Conservation (phyloP, 1,140 invertebrate genomes). For the Drosophila varians region DNA sequence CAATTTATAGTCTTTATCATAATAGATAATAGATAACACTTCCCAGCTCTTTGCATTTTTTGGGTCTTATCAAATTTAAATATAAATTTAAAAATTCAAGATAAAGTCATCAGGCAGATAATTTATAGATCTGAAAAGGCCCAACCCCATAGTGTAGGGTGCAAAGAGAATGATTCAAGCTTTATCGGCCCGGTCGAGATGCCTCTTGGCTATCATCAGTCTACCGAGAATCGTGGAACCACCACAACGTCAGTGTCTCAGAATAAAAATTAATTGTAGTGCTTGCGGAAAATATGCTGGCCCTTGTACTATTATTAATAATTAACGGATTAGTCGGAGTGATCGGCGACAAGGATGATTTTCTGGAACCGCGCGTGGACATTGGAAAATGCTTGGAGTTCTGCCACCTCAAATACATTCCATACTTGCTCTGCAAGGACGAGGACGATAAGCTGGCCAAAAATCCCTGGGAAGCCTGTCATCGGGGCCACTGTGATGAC, state of each 20-base stretch:
- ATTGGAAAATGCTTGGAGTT: slow-evolving; percentile 23
- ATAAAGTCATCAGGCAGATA: background rate
- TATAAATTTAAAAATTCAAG: background rate
- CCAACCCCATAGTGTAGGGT: slow-evolving; percentile 1
- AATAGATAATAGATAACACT: no score
- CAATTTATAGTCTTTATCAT: no score
- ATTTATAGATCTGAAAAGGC: background rate
- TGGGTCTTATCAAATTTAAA: background rate
- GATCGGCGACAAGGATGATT: background rate
- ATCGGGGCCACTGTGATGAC: slow-evolving; percentile 24
- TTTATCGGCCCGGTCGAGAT: slow-evolving; percentile 10
- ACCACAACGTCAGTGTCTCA: slow-evolving; percentile 29
- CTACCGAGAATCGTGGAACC: slow-evolving; percentile 26
- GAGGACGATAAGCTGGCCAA: slow-evolving; percentile 3
- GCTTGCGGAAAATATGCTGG: slow-evolving; percentile 6
- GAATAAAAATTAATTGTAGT: background rate
- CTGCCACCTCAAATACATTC: slow-evolving; percentile 33
- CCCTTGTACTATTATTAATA: slow-evolving; percentile 1
- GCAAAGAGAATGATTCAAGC: slow-evolving; percentile 14
- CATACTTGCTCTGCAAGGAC: slow-evolving; percentile 21
- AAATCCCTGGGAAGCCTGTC: slow-evolving; percentile 15
- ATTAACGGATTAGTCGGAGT: background rate
- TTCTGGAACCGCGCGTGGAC: background rate
- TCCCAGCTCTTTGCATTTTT: no score
- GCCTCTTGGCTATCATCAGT: slow-evolving; percentile 21